Base-by-base conservation (phyloP, 2,797 vertebrate genomes). In the Oreochromis grahami region DNA sequence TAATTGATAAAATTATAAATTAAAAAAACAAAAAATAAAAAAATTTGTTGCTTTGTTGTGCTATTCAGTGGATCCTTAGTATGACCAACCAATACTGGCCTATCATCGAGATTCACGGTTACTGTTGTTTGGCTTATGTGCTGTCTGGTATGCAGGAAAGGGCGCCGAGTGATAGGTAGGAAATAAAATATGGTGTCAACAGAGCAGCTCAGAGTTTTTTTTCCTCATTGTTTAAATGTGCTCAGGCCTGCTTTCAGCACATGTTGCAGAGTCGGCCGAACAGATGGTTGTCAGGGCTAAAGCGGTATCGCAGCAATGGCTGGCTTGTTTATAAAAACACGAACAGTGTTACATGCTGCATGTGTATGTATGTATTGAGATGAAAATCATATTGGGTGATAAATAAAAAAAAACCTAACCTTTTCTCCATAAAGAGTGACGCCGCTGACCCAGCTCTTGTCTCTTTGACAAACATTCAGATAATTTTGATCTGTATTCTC, bases 221-320 rank as follows among this genome's bases (percentile, higher is more conserved):
- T 68, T 24, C 68, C 68, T 48, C 15, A 32, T 72, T 72, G 68
- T 72, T 48, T 72, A 19, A 48, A 48, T 19, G 43, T 48, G 43
- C 68, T 48, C 68, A 72, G 32, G 10, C 29, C 26, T 34, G 15
- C 56, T 60, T 34, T 19, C 29, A 60, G 56, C 56, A 60, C 17
- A 60, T 36, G 56, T 60, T 19, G 32, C 32, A 36, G 56, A 60
- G 29, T 36, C 1, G 19, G 58, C 34, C 13, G 34, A 65, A 38
- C 34, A 38, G 34, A 63, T 72, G 41, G 68, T 72, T 29, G 41
- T 0, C 15, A 29, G 68, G 0, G 41, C 41, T 72, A 45, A 32
- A 48, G 43, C 0, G 68, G 21, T 1, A 72, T 72, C 9, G 26
- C 41, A 48, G 24, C 41, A 72, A 29, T 1, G 1, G 68, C 15